Base-by-base conservation (phyloP, 64 coral and sea anemone genomes). In the Montipora capricornis region DNA sequence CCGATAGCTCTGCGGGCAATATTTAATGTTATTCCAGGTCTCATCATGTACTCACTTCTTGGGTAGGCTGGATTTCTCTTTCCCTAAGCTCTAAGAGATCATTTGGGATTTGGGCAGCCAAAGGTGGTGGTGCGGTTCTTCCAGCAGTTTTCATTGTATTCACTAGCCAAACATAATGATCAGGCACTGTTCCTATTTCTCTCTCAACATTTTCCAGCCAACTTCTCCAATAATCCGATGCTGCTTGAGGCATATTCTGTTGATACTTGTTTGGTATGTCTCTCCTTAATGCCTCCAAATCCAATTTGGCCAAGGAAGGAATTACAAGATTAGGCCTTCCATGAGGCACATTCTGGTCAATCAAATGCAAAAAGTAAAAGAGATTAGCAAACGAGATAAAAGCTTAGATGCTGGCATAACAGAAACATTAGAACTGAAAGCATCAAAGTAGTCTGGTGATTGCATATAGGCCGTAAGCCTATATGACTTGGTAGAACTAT, bases 311-410 rank as follows among this genome's bases (percentile, higher is more conserved):
- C n/a, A 81, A n/a, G 14, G 79, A 81, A 24, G 79, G 79, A 24
- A 10, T 81, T 2, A 81, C 55, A 59, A 59, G 53, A 29, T 81
- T 81, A 17, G 55, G 79, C 20, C 60, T 81, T 60, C 79, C 51
- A 59, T 13, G 4, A 3, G 79, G 79, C 5, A 81, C 49, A 81
- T 3, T 59, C 79, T 59, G 20, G 74, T 37, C 5, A 76, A 76
- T 76, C 22, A 57, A 57, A 64, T 14, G 44, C 20, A 44, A 64
- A 11, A 64, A 64, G 61, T 0, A 64, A 64, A 7, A 16, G 11
- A 57, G 11, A 57, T 57, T 57, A 11, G 53, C 53, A 57, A 57
- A 57, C 53, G 11, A 57, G 53, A 57, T 57, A 57, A 57, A 57
- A 8, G 53, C 53, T 8, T 57, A 4, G 53, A 57, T 57, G 11